Conservation (phyloP, 2,888 invertebrate genomes). For the Biston betularia region DNA sequence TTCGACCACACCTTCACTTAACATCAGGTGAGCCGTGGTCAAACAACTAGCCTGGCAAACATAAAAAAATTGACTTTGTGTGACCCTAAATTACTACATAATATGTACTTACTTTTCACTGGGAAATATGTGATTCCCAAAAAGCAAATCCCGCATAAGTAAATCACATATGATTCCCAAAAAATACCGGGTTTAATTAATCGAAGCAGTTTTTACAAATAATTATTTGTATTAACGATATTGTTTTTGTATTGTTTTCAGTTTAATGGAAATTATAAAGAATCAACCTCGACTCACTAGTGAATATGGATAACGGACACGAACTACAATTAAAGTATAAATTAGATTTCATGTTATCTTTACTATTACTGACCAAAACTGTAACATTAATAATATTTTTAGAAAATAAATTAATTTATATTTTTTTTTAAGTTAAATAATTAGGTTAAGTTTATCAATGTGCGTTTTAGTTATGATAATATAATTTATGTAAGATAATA, state of each 20-base stretch:
- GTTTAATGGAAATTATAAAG: not conserved
- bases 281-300: not conserved
- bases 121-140: no score
- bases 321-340: not conserved
- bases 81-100: no score
- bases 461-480: conserved; percentile 5
- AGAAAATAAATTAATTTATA: not conserved
- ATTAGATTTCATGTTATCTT: not conserved
- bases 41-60: no score
- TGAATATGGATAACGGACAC: not conserved
- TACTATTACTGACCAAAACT: not conserved
- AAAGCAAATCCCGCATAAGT: no score
- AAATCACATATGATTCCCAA: no score
- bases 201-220: not conserved
- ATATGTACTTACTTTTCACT: no score
- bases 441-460: not conserved
- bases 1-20: no score
- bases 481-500: conserved; percentile 24
- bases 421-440: not conserved
- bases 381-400: not conserved
- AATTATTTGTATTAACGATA: not conserved
- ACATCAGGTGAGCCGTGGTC: no score
- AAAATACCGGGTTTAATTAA: no score
- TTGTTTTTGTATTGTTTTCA: not conserved
- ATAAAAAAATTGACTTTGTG: no score